Percentiles rank a stretch among this genome's conserved stretches.
Conservation (phyloP, 2,888 invertebrate genomes). For the Limnephilus rhombicus region DNA sequence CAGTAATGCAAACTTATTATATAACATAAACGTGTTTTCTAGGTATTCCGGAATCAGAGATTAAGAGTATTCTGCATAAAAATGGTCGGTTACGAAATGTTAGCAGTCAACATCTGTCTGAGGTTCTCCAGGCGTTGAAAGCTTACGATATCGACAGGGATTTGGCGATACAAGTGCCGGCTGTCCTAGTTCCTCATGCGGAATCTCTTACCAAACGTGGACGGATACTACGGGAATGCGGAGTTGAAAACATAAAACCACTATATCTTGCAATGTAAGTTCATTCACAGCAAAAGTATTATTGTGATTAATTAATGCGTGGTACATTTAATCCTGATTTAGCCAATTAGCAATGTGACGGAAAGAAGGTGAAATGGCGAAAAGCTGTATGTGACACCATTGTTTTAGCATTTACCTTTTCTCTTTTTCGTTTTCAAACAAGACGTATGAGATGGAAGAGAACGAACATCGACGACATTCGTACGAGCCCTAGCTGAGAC, state of each 20-base stretch:
- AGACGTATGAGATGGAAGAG: too few species aligned
- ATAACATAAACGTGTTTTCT: background rate
- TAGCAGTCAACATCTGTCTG: background rate
- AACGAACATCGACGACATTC: too few species aligned
- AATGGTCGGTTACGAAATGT: background rate
- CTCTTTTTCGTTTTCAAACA: too few species aligned
- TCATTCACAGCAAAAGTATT: background rate
- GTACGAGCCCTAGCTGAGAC: too few species aligned
- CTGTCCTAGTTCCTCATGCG: background rate
- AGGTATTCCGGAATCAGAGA: background rate
- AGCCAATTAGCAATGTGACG: too few species aligned
- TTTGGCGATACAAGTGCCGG: background rate
- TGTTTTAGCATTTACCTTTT: too few species aligned
- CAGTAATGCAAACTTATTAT: background rate
- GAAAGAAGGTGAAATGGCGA: too few species aligned
- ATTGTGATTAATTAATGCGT: background rate
- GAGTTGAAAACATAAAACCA: slow-evolving; percentile 20
- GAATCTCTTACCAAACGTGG: slow-evolving; percentile 26
- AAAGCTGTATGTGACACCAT: too few species aligned
- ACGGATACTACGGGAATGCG: slow-evolving; percentile 34
- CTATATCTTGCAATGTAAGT: slow-evolving; percentile 35
- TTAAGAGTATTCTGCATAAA: background rate
- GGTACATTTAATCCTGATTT: too few species aligned
- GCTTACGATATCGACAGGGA: background rate
- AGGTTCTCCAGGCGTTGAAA: slow-evolving; percentile 10